Conservation (phyloP, 2,888 invertebrate genomes). For the Dorcus parallelipipedus region DNA sequence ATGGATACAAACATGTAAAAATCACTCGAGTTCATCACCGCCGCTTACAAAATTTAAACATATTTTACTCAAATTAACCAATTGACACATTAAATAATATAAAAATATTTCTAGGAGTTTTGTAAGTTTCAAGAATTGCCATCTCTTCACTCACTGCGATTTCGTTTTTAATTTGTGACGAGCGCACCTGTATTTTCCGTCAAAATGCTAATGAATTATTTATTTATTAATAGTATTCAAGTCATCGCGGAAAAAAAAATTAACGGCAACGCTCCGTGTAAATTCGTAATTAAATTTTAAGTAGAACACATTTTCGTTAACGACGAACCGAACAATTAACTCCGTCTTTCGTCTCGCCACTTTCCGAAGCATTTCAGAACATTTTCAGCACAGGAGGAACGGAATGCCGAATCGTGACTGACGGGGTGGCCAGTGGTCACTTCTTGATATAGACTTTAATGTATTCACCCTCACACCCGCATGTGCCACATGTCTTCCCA, state of each 20-base stretch:
- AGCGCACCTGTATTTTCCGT: no score
- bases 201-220: neutral
- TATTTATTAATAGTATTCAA: neutral
- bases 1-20: conserved; percentile 33
- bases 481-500: conserved; percentile 33
- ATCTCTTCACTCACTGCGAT: no score
- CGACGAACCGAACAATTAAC: neutral
- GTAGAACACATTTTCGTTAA: no score
- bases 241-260: no score
- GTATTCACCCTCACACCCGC: conserved; percentile 46
- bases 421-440: conserved; percentile 45
- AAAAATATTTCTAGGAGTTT: no score
- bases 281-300: no score
- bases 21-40: conserved; percentile 13
- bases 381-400: conserved; percentile 1
- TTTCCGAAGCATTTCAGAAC: conserved; percentile 8
- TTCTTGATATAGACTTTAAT: conserved; percentile 46
- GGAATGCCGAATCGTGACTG: conserved; percentile 15
- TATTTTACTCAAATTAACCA: no score
- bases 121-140: no score
- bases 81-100: no score
- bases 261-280: no score
- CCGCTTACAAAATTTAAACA: neutral
- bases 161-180: no score
- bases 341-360: neutral